Conservation (phyloP, 2,888 invertebrate genomes). For the Crocallis elinguaria region DNA sequence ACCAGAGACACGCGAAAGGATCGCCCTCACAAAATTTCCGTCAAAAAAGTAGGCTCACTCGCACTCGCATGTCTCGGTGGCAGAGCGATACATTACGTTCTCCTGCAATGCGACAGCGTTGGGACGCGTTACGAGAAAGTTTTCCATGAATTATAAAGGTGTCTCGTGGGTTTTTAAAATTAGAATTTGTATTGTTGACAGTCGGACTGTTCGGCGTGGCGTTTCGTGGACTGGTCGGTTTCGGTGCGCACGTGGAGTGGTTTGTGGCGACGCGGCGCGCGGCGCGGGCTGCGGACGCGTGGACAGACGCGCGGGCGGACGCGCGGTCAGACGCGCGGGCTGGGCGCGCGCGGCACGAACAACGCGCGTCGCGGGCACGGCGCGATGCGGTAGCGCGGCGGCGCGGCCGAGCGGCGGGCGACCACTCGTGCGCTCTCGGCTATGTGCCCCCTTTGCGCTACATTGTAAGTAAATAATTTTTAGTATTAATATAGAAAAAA, state of each 20-base stretch:
- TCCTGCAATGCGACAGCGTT: constrained; percentile 80
- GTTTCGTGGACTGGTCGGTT: constrained; percentile 67
- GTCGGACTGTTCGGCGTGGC: constrained; percentile 78
- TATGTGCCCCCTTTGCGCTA: constrained; percentile 84
- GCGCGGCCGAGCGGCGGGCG: constrained; percentile 78
- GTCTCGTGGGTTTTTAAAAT: constrained; percentile 12
- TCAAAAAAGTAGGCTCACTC: constrained; percentile 9
- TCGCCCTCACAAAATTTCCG: constrained; percentile 10
- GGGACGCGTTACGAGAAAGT: constrained; percentile 38
- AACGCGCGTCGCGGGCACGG: constrained; percentile 16
- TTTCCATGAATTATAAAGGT: constrained; percentile 33
- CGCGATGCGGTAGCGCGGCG: constrained; percentile 57
- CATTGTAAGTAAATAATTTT: constrained; percentile 70
- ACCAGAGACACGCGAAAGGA: constrained; percentile 15
- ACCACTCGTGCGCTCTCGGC: constrained; percentile 79
- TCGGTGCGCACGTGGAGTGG: constrained; percentile 47
- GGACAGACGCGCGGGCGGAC: too few relatives aligned
- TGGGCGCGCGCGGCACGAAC: constrained; percentile 67
- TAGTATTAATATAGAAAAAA: neutral
- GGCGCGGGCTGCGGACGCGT: constrained; percentile 54
- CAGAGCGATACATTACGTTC: constrained; percentile 42
- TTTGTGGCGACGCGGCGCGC: constrained; percentile 62
- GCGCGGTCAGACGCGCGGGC: constrained; percentile 10
- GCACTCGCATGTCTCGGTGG: constrained; percentile 26
- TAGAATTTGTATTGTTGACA: constrained; percentile 64